Evolutionary conservation across 2,113 vertebrate species (phyloP).

Genomic region (Cynocephalus volans): DNA sequence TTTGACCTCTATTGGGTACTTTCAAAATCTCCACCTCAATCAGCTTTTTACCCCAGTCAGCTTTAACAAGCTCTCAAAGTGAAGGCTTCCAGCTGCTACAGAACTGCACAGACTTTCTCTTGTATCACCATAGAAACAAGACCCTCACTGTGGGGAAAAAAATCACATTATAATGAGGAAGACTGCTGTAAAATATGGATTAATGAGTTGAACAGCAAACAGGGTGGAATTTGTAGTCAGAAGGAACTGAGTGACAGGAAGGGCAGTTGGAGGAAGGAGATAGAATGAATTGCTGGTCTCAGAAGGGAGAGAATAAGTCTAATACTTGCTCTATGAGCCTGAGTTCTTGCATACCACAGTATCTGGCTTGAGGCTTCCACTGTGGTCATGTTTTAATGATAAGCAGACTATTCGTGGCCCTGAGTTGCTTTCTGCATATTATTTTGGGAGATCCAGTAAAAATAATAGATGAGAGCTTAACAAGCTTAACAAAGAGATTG

Average conservation of each 20-base stretch:
- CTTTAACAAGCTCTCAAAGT: slow-evolving; percentile 40
- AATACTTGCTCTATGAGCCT: background rate
- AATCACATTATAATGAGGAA: slow-evolving; percentile 61
- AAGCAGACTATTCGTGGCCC: background rate
- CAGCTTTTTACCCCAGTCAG: background rate
- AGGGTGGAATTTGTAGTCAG: background rate
- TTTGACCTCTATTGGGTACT: background rate
- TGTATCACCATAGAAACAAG: slow-evolving; percentile 70
- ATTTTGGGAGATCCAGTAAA: slow-evolving; percentile 2
- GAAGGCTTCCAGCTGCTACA: background rate
- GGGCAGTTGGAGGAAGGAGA: background rate
- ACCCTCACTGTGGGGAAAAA: background rate
- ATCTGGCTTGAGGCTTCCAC: background rate
- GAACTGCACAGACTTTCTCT: slow-evolving; percentile 9
- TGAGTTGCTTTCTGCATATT: slow-evolving; percentile 22
- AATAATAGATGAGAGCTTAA: background rate
- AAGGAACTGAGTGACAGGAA: background rate
- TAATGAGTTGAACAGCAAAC: slow-evolving; percentile 34
- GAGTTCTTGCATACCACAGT: background rate
- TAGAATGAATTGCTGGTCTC: background rate
- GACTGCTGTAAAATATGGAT: slow-evolving; percentile 17
- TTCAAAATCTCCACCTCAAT: background rate
- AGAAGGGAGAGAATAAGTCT: background rate
- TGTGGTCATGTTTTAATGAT: background rate
- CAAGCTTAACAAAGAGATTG: slow-evolving; percentile 7